phyloP scores from a whole-genome alignment of 2,888 invertebrate species.

The Heliconius ismenius region DNA sequence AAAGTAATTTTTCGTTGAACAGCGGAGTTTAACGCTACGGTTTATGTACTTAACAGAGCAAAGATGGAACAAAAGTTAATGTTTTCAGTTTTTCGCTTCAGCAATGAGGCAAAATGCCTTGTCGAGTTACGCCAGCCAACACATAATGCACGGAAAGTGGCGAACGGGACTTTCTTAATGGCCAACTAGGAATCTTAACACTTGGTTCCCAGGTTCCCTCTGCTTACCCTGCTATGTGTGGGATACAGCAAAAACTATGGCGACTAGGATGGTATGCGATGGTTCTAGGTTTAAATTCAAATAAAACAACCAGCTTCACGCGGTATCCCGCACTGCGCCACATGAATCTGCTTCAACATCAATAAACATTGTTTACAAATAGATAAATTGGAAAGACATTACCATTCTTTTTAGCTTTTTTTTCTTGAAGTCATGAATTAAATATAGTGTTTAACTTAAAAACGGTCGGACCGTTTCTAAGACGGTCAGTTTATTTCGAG shows the following conservation, averaged over 20 bases:
- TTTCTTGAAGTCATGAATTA: constrained; percentile 17
- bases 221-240: neutral
- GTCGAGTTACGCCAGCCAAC: neutral
- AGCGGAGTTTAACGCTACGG: no score
- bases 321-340: neutral
- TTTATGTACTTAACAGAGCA: no score
- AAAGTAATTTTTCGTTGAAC: no score
- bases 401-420: neutral
- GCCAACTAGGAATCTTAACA: neutral
- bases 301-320: neutral
- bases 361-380: neutral
- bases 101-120: neutral
- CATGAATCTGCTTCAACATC: neutral
- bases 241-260: neutral
- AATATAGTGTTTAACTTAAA: constrained; percentile 13
- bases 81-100: neutral
- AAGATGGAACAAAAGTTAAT: neutral
- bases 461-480: constrained; percentile 1
- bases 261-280: no score
- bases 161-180: neutral
- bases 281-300: no score
- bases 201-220: neutral
- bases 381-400: neutral
- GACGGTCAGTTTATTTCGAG: constrained; percentile 5
- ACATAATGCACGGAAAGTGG: neutral